Base-by-base conservation (phyloP, 2,797 vertebrate genomes). In the Siniperca scherzeri region DNA sequence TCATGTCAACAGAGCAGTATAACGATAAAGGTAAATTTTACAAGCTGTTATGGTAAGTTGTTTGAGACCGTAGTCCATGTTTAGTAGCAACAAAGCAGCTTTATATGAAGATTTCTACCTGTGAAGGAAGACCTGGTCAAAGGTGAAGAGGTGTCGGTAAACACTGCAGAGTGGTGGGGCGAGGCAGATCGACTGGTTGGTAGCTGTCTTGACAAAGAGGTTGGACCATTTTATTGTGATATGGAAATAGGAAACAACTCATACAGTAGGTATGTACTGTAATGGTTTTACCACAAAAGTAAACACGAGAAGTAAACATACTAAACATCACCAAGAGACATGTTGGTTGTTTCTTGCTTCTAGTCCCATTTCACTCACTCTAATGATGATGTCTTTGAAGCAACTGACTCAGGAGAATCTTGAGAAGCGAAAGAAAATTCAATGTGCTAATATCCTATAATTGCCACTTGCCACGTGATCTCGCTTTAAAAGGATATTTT, bases 81-180 rank as follows among this genome's bases (percentile, higher is more conserved):
- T 68, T 27, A 33, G 16, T 42, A 64, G 16, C 2, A 46, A 38
- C 8, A 82, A 30, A 64, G 7, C 21, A 61, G n/a, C 3, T 33
- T 70, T 40, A 67, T 30, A 42, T 16, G 61, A 74, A 44, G 44
- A n/a, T 22, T 13, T 69, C 0, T 70, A 91, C 91, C 88, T 86
- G 53, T 30, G 12, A 77, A 85, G 56, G 72, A 80, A 65, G 82
- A 85, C 44, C 71, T 70, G 73, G 65, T 75, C 82, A 84, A 74
- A 71, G 77, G 52, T 70, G 85, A 77, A 7, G 66, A 73, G 25
- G 81, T 66, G 53, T 3, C 62, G 69, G 71, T 83, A 27, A 78
- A 75, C 52, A 44, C 3, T 21, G 70, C 57, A 12, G 86, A 83
- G 22, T 22, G 77, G 6, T 21, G 40, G 25, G 75, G 68, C 0